Evolutionary conservation across 2,797 vertebrate genomes (phyloP).

Genomic region (Falco biarmicus): DNA sequence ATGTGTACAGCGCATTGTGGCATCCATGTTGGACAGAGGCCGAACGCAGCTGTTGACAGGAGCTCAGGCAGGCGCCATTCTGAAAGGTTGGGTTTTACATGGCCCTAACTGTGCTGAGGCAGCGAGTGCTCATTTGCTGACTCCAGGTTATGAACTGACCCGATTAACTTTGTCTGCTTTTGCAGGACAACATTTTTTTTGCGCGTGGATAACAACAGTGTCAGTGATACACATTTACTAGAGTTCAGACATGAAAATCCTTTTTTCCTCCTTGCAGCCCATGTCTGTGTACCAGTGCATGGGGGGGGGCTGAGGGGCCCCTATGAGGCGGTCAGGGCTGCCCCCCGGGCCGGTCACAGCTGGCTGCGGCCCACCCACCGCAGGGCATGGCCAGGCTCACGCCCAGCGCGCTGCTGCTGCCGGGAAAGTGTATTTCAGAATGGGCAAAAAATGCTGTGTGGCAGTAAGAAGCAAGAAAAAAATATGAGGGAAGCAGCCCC

Average conservation of each 20-base stretch:
- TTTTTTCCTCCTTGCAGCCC: neutral
- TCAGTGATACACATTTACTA: neutral
- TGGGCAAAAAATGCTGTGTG: neutral
- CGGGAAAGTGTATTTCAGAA: rapidly evolving
- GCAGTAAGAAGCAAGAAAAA: too few relatives aligned
- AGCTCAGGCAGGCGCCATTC: neutral
- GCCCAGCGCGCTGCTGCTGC: too few relatives aligned
- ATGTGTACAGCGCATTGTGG: rapidly evolving
- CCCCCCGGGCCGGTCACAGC: too few relatives aligned
- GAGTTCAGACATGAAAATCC: neutral
- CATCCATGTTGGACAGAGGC: neutral
- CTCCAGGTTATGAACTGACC: neutral
- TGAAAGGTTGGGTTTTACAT: neutral
- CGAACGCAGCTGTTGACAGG: neutral
- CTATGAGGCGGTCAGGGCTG: too few relatives aligned
- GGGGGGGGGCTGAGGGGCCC: neutral
- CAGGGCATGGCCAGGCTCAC: neutral
- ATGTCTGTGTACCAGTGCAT: neutral
- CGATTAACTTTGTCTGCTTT: neutral
- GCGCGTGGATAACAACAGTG: neutral
- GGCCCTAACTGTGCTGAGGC: neutral
- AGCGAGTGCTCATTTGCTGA: neutral
- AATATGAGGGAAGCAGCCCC: neutral
- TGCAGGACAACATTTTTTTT: neutral
- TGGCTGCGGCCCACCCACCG: rapidly evolving